A percentile compares a stretch with the other conserved stretches of the same genome.
Evolutionary conservation across 1,140 invertebrate species (phyloP).

Genomic region (Cotesia typhae): DNA sequence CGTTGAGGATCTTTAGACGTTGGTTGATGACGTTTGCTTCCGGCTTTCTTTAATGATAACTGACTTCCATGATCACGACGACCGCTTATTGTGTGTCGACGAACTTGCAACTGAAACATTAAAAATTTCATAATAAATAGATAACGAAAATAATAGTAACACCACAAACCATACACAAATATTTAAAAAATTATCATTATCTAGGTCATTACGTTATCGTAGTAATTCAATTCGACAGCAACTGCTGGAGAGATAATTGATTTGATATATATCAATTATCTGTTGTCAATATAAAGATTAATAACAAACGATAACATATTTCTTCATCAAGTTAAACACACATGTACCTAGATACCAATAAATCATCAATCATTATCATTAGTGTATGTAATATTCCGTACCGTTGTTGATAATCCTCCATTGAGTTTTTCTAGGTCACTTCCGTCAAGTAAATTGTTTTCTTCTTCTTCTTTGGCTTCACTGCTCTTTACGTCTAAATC

Average conservation of each 20-base stretch:
- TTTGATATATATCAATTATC: constrained; percentile 4
- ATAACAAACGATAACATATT: constrained; percentile 8
- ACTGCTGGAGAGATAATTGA: neutral
- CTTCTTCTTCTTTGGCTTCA: constrained; percentile 57
- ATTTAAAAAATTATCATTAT: no score
- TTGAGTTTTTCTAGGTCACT: constrained; percentile 57
- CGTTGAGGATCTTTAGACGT: constrained; percentile 66
- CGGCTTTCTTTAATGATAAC: constrained; percentile 53
- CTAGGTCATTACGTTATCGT: neutral
- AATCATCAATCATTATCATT: neutral
- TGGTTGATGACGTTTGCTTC: constrained; percentile 50
- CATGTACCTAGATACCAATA: neutral
- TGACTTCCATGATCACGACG: constrained; percentile 62
- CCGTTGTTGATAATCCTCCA: constrained; percentile 58
- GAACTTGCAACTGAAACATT: constrained; percentile 50
- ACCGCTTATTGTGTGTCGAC: constrained; percentile 72
- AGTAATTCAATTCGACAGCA: constrained; percentile 1
- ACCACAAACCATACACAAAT: no score
- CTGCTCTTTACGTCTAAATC: constrained; percentile 51
- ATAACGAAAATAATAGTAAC: neutral
- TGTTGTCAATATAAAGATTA: constrained; percentile 9
- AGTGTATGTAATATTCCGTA: constrained; percentile 22
- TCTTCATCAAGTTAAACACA: neutral
- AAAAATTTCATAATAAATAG: neutral
- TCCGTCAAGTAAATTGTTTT: constrained; percentile 58